Percentiles rank a stretch among this genome's conserved stretches.
Evolutionary conservation across 2,797 vertebrate genomes (phyloP).

Genomic region (Avahi laniger): DNA sequence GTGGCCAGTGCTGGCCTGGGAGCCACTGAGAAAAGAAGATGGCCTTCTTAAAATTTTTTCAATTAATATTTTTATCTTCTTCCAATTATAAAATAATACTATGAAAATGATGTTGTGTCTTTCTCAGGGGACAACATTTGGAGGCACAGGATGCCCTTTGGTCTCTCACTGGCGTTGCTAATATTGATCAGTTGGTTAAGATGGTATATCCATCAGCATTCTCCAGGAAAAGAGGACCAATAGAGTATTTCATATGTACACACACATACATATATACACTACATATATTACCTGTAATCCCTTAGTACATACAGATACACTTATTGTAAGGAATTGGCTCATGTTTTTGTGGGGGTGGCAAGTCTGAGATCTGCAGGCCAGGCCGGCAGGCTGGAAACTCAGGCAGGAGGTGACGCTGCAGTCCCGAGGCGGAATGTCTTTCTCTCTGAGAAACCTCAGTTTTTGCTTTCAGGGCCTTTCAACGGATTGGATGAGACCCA

Average conservation of each 20-base stretch:
- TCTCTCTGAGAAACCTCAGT: not conserved
- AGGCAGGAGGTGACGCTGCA: not conserved
- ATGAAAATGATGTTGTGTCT: not conserved
- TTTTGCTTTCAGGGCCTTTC: not conserved
- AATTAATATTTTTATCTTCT: not conserved
- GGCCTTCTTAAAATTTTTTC: not conserved
- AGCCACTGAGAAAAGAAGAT: not conserved
- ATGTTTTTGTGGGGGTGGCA: not conserved
- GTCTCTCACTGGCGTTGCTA: not conserved
- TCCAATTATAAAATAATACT: not conserved
- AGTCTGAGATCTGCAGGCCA: not conserved
- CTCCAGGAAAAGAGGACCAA: not conserved
- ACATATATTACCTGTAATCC: not conserved
- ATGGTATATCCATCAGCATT: not conserved
- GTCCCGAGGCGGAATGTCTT: not conserved
- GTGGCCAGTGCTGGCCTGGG: not conserved
- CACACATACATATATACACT: not conserved
- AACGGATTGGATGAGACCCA: not conserved
- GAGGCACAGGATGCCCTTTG: not conserved
- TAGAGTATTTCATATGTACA: not conserved
- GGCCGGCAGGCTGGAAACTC: not conserved
- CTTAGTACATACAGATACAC: too few relatives aligned
- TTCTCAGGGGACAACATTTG: not conserved
- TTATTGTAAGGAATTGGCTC: not conserved
- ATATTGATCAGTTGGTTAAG: not conserved